Conservation (phyloP, 2,888 invertebrate genomes). For the Rapana venosa region DNA sequence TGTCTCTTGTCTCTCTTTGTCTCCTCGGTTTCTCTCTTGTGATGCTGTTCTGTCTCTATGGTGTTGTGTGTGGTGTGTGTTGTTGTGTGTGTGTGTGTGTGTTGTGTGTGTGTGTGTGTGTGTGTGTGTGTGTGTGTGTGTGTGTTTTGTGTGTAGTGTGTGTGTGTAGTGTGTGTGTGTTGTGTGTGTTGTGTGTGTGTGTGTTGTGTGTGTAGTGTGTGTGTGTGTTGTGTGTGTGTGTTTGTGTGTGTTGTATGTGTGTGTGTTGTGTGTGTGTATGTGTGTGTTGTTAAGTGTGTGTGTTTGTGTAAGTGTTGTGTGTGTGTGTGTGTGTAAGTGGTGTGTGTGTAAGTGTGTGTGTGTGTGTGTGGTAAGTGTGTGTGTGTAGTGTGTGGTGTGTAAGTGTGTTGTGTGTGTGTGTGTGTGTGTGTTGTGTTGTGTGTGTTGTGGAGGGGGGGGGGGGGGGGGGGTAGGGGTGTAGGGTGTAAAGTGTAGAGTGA, state of each 20-base stretch:
- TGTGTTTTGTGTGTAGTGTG: background rate
- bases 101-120: background rate
- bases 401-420: background rate
- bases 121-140: background rate
- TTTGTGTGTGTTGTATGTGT: background rate
- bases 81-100: constrained; percentile 5
- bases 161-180: background rate
- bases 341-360: constrained; percentile 14
- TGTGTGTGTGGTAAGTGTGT: background rate
- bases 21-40: background rate
- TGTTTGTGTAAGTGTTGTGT: background rate
- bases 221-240: too few relatives aligned
- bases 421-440: too few relatives aligned
- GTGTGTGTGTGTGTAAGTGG: constrained; percentile 32
- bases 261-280: background rate
- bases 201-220: too few relatives aligned
- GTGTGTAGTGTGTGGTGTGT: background rate
- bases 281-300: background rate
- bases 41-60: too few relatives aligned
- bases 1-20: background rate
- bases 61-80: background rate
- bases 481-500: too few relatives aligned
- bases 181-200: background rate
- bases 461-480: too few relatives aligned
- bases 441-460: too few relatives aligned